phyloP scores from a whole-genome alignment of 2,888 invertebrate genomes.

The Corythucha ciliata region DNA sequence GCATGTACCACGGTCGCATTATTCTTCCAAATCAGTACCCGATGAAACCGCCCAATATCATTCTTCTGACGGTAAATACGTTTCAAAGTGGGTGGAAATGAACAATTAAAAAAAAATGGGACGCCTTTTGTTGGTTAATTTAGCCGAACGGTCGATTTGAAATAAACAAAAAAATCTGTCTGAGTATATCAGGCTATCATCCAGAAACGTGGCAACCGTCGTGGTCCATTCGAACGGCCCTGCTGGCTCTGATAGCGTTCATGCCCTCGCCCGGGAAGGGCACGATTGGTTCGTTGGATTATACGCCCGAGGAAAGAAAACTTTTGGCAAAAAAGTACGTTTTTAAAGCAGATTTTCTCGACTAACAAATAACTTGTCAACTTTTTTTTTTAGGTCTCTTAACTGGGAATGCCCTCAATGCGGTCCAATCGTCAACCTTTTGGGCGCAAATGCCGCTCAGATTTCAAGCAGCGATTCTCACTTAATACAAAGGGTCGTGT shows the following conservation, averaged over 20 bases:
- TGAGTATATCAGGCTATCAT: slow-evolving; percentile 91
- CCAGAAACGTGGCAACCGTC: slow-evolving; percentile 98
- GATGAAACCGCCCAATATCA: slow-evolving; percentile 94
- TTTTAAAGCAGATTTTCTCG: too few relatives aligned
- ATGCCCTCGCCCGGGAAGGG: slow-evolving; percentile 86
- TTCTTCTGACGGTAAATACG: slow-evolving; percentile 75
- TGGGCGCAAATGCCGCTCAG: slow-evolving; percentile 43
- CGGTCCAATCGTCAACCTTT: slow-evolving; percentile 49
- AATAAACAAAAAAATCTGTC: slow-evolving; percentile 85
- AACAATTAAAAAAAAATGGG: too few relatives aligned
- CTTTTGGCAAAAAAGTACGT: slow-evolving; percentile 64
- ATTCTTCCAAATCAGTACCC: slow-evolving; percentile 88
- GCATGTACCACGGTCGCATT: slow-evolving; percentile 87
- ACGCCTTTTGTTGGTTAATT: too few relatives aligned
- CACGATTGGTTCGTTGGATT: slow-evolving; percentile 85
- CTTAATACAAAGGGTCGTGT: slow-evolving; percentile 47
- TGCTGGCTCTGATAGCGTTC: slow-evolving; percentile 85
- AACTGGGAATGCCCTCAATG: slow-evolving; percentile 56
- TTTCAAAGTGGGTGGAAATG: too few relatives aligned
- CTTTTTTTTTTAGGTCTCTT: slow-evolving; percentile 44
- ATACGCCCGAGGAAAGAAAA: slow-evolving; percentile 72
- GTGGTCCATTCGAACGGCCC: slow-evolving; percentile 89
- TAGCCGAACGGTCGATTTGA: slow-evolving; percentile 91
- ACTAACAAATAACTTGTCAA: not conserved
- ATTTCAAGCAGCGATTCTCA: slow-evolving; percentile 48